Conservation (phyloP, 1,140 invertebrate species). For the Asobara japonica region DNA sequence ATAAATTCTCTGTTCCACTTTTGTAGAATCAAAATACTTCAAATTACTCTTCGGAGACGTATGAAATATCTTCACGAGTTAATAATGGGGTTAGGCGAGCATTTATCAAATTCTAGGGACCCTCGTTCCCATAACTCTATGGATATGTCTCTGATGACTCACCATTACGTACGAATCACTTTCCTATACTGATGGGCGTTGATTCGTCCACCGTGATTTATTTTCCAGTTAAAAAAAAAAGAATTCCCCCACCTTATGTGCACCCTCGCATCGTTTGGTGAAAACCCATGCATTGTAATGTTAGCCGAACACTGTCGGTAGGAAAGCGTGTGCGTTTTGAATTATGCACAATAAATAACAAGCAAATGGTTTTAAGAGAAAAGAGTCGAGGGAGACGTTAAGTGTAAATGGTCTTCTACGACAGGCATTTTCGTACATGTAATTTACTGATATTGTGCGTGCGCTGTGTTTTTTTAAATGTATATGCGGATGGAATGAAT, state of each 20-base stretch:
- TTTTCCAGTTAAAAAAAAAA: neutral
- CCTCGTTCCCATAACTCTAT: neutral
- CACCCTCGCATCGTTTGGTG: too few species aligned
- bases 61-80: neutral
- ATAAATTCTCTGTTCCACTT: neutral
- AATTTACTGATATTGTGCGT: constrained; percentile 37
- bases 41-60: neutral
- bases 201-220: constrained; percentile 15
- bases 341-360: constrained; percentile 32
- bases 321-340: constrained; percentile 19
- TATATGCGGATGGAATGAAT: neutral
- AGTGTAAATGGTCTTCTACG: constrained; percentile 30
- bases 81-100: neutral
- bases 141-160: constrained; percentile 4
- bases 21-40: neutral
- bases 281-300: constrained; percentile 20
- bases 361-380: constrained; percentile 20
- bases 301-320: neutral
- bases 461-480: constrained; percentile 12
- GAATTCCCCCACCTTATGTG: neutral
- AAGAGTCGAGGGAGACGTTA: constrained; percentile 26
- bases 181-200: neutral
- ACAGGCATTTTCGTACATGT: constrained; percentile 20
- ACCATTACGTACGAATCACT: constrained; percentile 6
- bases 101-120: neutral